Percentiles rank a stretch among this genome's conserved stretches.
Conservation (phyloP, 2,113 vertebrate species). For the Trematomus loennbergii region DNA sequence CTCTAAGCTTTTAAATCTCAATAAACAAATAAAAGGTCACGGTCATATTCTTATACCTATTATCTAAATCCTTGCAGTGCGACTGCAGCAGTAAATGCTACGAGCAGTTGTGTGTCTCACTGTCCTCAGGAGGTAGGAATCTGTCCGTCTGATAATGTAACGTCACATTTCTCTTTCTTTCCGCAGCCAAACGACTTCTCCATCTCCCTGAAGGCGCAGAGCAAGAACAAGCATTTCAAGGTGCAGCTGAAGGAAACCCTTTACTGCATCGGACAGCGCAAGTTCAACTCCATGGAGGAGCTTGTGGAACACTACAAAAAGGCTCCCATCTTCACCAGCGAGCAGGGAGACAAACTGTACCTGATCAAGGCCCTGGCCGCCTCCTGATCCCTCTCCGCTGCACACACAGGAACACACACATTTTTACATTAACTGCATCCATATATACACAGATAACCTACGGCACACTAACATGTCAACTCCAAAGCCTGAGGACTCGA, state of each 20-base stretch:
- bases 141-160: neutral
- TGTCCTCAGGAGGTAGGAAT: neutral
- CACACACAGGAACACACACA: slow-evolving; percentile 10
- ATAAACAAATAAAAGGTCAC: no score
- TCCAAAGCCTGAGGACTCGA: slow-evolving; percentile 71
- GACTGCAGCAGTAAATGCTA: no score
- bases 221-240: slow-evolving; percentile 97
- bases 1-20: no score
- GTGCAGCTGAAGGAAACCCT: slow-evolving; percentile 92
- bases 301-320: slow-evolving; percentile 97
- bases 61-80: no score
- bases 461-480: slow-evolving; percentile 71
- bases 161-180: slow-evolving; percentile 22
- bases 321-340: slow-evolving; percentile 93
- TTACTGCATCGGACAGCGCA: slow-evolving; percentile 94
- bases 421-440: slow-evolving; percentile 36
- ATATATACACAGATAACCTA: slow-evolving; percentile 51
- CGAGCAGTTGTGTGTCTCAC: no score
- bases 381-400: slow-evolving; percentile 83
- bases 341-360: slow-evolving; percentile 94
- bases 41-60: no score
- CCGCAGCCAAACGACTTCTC: slow-evolving; percentile 92
- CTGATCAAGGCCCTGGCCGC: slow-evolving; percentile 89
- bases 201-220: slow-evolving; percentile 92
- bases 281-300: slow-evolving; percentile 94